These are phyloP conservation scores for Oxyruncus cristatus DNA, from an alignment of 2,113 vertebrate genomes.

Conservation along the genomic window DNA sequence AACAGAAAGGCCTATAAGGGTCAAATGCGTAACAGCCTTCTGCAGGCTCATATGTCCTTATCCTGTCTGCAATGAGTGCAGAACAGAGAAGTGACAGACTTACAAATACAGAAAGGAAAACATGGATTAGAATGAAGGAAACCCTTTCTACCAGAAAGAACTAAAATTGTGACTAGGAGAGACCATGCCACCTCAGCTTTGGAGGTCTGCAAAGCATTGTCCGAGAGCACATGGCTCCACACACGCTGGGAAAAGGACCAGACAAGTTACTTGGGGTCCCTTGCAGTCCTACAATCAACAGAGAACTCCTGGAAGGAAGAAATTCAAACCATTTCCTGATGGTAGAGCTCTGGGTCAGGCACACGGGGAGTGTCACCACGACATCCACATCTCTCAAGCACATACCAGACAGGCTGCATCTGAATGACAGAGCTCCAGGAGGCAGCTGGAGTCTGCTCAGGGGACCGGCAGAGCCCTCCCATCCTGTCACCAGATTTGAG, in stretches of 20 bases:
- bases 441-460: not conserved
- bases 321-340: not conserved
- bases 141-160: not conserved
- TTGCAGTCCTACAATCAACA: not conserved
- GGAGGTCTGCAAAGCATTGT: not conserved
- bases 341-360: not conserved
- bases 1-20: not conserved
- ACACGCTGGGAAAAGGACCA: not conserved
- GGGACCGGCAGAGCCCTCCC: not conserved
- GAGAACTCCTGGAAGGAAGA: not conserved
- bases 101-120: not conserved
- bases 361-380: rapidly evolving
- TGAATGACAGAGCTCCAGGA: not conserved
- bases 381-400: not conserved
- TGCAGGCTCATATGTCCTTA: not conserved
- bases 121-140: not conserved
- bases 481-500: not conserved
- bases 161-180: not conserved
- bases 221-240: not conserved
- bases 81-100: not conserved
- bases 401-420: not conserved
- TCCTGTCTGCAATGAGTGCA: not conserved
- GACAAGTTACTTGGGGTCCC: not conserved
- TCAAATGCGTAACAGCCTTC: not conserved
- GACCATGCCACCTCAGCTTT: not conserved